Percentiles rank a stretch among this genome's conserved stretches.
Evolutionary conservation across 2,888 invertebrate species (phyloP).

Genomic region (Oligia fasciuncula): DNA sequence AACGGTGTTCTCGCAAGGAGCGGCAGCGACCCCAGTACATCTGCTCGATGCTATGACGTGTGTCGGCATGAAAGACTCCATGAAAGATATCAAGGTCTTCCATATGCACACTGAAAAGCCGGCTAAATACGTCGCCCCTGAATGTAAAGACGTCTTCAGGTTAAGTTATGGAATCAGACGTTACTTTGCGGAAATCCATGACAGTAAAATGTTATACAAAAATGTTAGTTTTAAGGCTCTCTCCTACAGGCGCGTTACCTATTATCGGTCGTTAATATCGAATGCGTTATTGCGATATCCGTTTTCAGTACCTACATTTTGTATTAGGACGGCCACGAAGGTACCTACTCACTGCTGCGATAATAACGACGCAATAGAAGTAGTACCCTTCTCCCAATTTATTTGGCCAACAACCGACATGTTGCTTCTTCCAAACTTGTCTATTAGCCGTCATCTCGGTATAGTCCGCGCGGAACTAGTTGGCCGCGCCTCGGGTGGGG

Average conservation of each 20-base stretch:
- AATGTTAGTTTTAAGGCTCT: neutral
- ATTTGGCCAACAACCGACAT: neutral
- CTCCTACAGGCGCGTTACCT: neutral
- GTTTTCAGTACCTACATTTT: neutral
- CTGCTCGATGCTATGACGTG: conserved; percentile 95
- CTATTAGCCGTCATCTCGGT: neutral
- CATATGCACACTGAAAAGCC: conserved; percentile 98
- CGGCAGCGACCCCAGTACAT: conserved; percentile 96
- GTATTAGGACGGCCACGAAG: neutral
- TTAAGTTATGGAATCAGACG: conserved; percentile 61
- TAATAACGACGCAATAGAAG: neutral
- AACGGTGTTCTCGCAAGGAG: conserved; percentile 96
- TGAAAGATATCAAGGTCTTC: conserved; percentile 94
- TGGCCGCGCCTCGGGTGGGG: too few species aligned
- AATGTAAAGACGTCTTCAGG: conserved; percentile 92
- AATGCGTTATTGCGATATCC: neutral
- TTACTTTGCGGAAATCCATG: neutral
- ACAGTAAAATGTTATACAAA: neutral
- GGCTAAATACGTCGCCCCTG: conserved; percentile 93
- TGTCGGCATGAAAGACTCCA: conserved; percentile 92
- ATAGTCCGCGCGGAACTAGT: too few species aligned
- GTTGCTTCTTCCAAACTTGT: neutral
- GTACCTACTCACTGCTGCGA: neutral
- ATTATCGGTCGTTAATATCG: neutral
- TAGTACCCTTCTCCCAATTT: neutral